Conservation (phyloP, 2,113 vertebrate genomes). For the Coptodon rendalli region DNA sequence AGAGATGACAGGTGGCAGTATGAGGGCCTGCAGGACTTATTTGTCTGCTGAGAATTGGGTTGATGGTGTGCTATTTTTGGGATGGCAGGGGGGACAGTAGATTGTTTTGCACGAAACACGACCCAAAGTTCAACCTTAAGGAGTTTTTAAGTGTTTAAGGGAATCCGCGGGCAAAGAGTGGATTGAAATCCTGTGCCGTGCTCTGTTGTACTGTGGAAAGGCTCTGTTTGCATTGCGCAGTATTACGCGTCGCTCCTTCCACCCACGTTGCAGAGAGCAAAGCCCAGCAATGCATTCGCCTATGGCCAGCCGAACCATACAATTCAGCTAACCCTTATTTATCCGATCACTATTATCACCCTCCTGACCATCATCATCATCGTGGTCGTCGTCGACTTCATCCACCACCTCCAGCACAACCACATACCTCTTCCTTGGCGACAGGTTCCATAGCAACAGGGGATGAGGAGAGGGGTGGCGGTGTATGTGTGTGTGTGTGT, state of each 20-base stretch:
- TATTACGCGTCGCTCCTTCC: conserved; percentile 68
- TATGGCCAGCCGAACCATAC: neutral
- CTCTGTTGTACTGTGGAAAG: conserved; percentile 43
- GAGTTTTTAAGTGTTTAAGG: neutral
- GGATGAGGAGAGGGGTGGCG: conserved; percentile 41
- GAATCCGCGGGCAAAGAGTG: neutral
- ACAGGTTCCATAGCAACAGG: conserved; percentile 75
- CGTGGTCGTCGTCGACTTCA: neutral
- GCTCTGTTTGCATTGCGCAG: conserved; percentile 69
- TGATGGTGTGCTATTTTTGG: conserved; percentile 43
- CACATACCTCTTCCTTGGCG: conserved; percentile 65
- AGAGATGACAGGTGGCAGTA: conserved; percentile 54
- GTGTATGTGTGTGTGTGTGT: neutral
- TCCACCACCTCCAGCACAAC: conserved; percentile 42
- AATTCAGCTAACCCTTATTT: neutral
- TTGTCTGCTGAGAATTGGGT: conserved; percentile 29
- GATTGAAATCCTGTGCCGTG: neutral
- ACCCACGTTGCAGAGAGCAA: conserved; percentile 68
- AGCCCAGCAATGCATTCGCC: conserved; percentile 21
- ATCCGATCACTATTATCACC: neutral
- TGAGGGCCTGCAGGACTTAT: conserved; percentile 47
- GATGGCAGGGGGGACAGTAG: neutral
- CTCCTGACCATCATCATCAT: neutral
- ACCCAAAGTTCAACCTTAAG: conserved; percentile 2
- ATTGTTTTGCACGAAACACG: neutral